Percentiles rank a stretch among this genome's conserved stretches.
phyloP scores from a whole-genome alignment of 2,888 invertebrate genomes.

The Cenopis cana region DNA sequence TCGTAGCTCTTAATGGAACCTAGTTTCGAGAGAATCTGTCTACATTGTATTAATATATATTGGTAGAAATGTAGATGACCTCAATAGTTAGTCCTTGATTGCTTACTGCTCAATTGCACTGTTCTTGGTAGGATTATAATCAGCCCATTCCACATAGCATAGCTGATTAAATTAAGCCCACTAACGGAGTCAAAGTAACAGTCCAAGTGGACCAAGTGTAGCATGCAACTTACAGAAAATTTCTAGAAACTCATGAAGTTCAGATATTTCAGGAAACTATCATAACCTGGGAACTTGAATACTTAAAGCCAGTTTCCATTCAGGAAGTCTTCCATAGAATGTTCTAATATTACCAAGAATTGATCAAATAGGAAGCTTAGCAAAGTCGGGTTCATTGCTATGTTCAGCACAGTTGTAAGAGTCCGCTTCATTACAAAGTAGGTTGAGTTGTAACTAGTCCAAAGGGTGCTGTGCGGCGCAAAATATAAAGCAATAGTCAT shows the following conservation, averaged over 20 bases:
- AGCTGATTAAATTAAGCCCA: too few species aligned
- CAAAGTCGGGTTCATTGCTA: neutral
- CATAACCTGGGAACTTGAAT: too few species aligned
- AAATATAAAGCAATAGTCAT: neutral
- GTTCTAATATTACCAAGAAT: neutral
- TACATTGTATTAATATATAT: neutral
- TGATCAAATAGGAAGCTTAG: neutral
- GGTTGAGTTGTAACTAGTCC: slow-evolving; percentile 69
- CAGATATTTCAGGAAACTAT: neutral
- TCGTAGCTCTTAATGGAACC: neutral
- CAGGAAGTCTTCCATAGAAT: neutral
- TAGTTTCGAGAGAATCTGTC: neutral
- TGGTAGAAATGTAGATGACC: slow-evolving; percentile 15
- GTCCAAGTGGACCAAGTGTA: neutral
- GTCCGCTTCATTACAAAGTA: slow-evolving; percentile 66
- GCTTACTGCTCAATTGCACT: too few species aligned
- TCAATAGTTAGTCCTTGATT: slow-evolving; percentile 1
- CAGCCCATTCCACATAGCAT: too few species aligned
- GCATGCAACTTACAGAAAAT: too few species aligned
- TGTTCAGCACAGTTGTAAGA: slow-evolving; percentile 51
- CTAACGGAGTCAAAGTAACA: too few species aligned
- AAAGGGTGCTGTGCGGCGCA: slow-evolving; percentile 49
- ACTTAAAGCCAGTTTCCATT: neutral
- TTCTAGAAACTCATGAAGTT: neutral
- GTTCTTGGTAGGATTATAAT: too few species aligned